Evolutionary conservation across 2,888 invertebrate genomes (phyloP).

Genomic region (Alloplasta piceator): DNA sequence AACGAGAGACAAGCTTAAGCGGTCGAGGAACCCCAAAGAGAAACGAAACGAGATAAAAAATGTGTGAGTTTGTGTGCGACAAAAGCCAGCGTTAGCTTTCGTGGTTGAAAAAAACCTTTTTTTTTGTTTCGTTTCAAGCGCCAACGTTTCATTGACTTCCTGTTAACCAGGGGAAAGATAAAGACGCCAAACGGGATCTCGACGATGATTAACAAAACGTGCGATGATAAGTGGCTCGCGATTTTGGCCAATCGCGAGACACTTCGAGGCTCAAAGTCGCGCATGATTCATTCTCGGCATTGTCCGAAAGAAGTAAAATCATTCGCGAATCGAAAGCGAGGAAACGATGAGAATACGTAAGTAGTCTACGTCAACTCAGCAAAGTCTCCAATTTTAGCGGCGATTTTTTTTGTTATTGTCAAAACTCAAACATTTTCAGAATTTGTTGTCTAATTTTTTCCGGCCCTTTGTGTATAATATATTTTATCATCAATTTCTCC

Average conservation of each 20-base stretch:
- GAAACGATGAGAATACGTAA: no score
- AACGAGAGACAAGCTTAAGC: constrained; percentile 6
- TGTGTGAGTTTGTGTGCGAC: constrained; percentile 12
- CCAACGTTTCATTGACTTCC: constrained; percentile 58
- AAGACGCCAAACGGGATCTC: constrained; percentile 36
- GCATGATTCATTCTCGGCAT: constrained; percentile 13
- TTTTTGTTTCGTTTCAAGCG: background rate
- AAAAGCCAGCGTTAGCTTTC: constrained; percentile 23
- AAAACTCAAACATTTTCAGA: no score
- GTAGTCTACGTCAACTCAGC: no score
- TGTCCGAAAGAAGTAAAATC: no score
- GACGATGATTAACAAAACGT: constrained; percentile 2
- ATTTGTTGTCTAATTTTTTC: no score
- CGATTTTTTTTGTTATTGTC: background rate
- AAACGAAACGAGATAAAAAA: constrained; percentile 26
- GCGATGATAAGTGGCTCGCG: constrained; percentile 4
- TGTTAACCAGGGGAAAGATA: constrained; percentile 40
- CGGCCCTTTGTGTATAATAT: no score
- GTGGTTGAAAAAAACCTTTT: constrained; percentile 21
- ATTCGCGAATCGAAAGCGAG: no score
- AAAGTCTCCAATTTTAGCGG: no score
- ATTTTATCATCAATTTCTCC: no score
- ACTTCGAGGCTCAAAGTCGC: background rate
- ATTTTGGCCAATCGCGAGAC: constrained; percentile 20
- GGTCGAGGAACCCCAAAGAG: constrained; percentile 27